phyloP scores from a whole-genome alignment of 2,797 vertebrate species.

The Adelosebastes latens region DNA sequence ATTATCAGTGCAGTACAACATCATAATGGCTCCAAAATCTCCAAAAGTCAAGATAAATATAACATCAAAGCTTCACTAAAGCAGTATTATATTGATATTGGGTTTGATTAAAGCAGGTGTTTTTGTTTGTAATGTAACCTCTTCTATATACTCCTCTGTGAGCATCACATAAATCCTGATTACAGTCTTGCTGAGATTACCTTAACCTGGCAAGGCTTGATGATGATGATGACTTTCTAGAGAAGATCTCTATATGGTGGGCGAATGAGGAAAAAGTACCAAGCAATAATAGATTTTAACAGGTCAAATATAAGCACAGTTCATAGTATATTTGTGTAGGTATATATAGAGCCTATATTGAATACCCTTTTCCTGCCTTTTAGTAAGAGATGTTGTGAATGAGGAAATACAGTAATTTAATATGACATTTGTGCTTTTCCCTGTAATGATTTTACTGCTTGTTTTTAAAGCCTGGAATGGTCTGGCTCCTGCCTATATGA shows the following conservation, averaged over 20 bases:
- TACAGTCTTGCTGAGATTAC: neutral
- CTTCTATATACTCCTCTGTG: neutral
- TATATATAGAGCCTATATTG: slow-evolving; percentile 26
- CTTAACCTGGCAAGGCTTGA: neutral
- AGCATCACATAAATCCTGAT: neutral
- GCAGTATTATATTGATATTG: neutral
- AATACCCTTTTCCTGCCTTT: slow-evolving; percentile 26
- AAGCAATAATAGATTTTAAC: slow-evolving; percentile 72
- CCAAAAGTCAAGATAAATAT: neutral
- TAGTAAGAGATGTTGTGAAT: neutral
- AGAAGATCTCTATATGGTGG: neutral
- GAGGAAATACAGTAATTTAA: slow-evolving; percentile 1
- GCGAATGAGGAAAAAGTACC: neutral
- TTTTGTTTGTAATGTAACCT: neutral
- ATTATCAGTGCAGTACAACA: neutral
- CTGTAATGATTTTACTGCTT: neutral
- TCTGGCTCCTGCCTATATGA: too few species aligned
- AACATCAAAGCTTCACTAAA: neutral
- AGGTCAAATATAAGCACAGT: slow-evolving; percentile 64
- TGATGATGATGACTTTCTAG: neutral
- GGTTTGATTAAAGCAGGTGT: neutral
- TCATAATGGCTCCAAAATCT: neutral
- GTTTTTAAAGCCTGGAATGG: too few species aligned
- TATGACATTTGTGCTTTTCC: slow-evolving; percentile 1
- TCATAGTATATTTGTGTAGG: slow-evolving; percentile 44